phyloP scores from a whole-genome alignment of 2,888 invertebrate genomes.

The Drosophila yooni region DNA sequence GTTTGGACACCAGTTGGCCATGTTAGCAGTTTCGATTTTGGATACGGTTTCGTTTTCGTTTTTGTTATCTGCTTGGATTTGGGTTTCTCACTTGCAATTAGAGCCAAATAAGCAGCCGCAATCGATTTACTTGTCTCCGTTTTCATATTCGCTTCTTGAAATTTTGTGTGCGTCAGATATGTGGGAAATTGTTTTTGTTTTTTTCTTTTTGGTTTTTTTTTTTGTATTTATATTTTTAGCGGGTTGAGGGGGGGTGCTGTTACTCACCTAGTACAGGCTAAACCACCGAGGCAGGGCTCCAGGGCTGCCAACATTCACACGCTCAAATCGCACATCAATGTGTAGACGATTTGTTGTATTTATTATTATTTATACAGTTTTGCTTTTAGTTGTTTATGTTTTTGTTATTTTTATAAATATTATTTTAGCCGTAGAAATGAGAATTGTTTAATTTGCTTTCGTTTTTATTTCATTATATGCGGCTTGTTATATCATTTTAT shows the following conservation, averaged over 20 bases:
- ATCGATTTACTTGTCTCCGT: slow-evolving; percentile 56
- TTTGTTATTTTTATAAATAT: slow-evolving; percentile 16
- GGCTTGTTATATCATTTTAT: slow-evolving; percentile 22
- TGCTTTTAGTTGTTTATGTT: not conserved
- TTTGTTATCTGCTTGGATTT: slow-evolving; percentile 22
- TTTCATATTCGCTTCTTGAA: slow-evolving; percentile 71
- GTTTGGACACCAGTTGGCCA: slow-evolving; percentile 82
- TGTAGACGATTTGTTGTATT: slow-evolving; percentile 70
- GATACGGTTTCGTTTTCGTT: slow-evolving; percentile 11
- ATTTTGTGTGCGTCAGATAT: slow-evolving; percentile 33
- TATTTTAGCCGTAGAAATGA: slow-evolving; percentile 6
- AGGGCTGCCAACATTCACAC: slow-evolving; percentile 86
- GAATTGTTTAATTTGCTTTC: slow-evolving; percentile 10
- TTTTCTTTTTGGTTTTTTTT: slow-evolving; percentile 14
- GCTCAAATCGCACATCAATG: slow-evolving; percentile 79
- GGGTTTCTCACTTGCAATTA: slow-evolving; percentile 42
- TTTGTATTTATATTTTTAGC: slow-evolving; percentile 1
- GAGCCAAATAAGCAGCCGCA: slow-evolving; percentile 51
- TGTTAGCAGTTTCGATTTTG: slow-evolving; percentile 44
- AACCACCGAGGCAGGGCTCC: slow-evolving; percentile 86
- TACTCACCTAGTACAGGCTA: slow-evolving; percentile 85
- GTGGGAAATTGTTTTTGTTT: slow-evolving; percentile 41
- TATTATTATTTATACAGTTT: slow-evolving; percentile 5
- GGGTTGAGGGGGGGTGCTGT: not conserved
- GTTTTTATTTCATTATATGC: slow-evolving; percentile 1